Base-by-base conservation (phyloP, 2,113 vertebrate species). In the Poicephalus gulielmi region DNA sequence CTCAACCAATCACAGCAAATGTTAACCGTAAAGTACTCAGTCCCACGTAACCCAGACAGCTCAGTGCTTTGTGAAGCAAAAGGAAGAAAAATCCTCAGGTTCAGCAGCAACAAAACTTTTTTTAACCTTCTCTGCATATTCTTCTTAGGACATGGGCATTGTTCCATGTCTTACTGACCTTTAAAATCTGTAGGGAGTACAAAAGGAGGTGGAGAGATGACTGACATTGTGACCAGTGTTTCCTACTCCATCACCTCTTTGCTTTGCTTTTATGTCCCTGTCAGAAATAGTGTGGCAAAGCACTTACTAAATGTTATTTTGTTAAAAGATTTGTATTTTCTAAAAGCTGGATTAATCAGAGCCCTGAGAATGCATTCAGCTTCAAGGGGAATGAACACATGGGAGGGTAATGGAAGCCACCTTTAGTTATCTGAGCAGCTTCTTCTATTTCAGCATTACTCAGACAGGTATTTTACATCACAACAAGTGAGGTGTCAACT, bases 1-100 rank as follows among this genome's bases (percentile, higher is more conserved):
- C 74, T 87, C 57, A 84, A 50, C 90, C 92, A 94, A 94, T 94
- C 95, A 76, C 66, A 87, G 92, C 44, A 94, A 96, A 95, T 87
- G 85, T 76, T 97, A 96, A 64, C 76, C 30, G 31, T 47, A 57
- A 88, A 88, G 37, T 62, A 64, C 83, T 17, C 5, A 68, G 76
- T 64, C 64, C 43, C 39, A 83, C 7, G 5, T 88, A 94, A 74
- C 60, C 47, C 76, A 62, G 47, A 25, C 25, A 75, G 8, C 47
- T 78, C 73, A 47, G 33, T 64, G 59, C 35, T 84, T 68, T 78
- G 17, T 83, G 76, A 94, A 95, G 76, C 1, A 11, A 93, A 86
- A 59, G 73, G 37, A 82, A 73, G 31, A 82, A 52, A 94, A 83
- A 55, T 81, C 31, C 33, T 59, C 19, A 85, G 75, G 50, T 66